phyloP scores from a whole-genome alignment of 2,113 vertebrate genomes.

The Phrynosoma platyrhinos region DNA sequence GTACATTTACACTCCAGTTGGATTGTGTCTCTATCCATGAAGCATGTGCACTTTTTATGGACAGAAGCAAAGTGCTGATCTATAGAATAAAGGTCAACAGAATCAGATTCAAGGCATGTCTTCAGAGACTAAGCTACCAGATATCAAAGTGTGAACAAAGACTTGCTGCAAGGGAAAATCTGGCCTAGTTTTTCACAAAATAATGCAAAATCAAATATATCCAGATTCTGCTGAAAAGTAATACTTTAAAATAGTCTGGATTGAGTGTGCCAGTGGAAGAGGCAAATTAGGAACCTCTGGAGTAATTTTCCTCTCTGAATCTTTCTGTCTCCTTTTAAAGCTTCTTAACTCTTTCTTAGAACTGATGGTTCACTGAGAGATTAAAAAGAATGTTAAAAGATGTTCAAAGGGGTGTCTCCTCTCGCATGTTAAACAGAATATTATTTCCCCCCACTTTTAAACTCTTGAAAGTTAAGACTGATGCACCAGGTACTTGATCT shows the following conservation, averaged over 20 bases:
- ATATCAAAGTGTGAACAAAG: conserved; percentile 25
- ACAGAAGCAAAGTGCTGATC: neutral
- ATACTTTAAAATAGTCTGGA: conserved; percentile 34
- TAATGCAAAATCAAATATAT: conserved; percentile 26
- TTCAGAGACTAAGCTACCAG: conserved; percentile 9
- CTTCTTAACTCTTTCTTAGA: neutral
- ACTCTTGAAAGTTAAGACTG: conserved; percentile 12
- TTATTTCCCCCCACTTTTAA: conserved; percentile 5
- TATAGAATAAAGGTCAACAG: conserved; percentile 18
- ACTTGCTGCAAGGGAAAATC: conserved; percentile 26
- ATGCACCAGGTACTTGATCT: accelerated
- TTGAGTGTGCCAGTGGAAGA: conserved; percentile 2
- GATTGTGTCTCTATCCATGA: conserved; percentile 19
- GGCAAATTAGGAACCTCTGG: conserved; percentile 32
- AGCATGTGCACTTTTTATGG: neutral
- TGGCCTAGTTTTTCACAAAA: conserved; percentile 27
- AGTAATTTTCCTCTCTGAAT: conserved; percentile 33
- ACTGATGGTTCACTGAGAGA: neutral
- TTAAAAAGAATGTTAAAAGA: conserved; percentile 10
- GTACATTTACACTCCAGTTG: conserved; percentile 11
- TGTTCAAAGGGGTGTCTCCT: conserved; percentile 20
- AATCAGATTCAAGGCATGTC: neutral
- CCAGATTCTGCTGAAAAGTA: conserved; percentile 1
- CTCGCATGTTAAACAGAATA: neutral
- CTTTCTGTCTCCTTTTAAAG: conserved; percentile 36